Evolutionary conservation across 53 echinoderm and acorn worm genomes (phyloP).

Genomic region (Luidia sarsii): DNA sequence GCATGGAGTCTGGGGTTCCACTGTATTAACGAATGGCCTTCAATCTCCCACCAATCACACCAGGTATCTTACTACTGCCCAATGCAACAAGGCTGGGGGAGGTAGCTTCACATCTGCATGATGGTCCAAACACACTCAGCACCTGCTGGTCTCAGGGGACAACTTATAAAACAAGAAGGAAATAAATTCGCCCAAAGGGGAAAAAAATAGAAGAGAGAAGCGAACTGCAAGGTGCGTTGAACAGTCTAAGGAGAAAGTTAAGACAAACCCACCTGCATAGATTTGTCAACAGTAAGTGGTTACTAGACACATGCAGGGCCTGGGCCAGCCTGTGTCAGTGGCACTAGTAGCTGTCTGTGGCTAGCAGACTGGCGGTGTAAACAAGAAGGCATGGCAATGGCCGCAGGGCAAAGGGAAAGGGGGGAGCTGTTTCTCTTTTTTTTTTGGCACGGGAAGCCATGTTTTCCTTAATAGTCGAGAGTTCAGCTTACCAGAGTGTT

Average conservation of each 20-base stretch:
- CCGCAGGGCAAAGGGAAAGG: conserved; percentile 44
- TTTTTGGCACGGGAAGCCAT: conserved; percentile 15
- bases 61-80: too few species aligned
- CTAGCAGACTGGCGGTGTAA: conserved; percentile 5
- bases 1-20: too few species aligned
- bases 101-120: too few species aligned
- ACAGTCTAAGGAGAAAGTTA: not conserved
- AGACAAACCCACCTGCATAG: conserved; percentile 24
- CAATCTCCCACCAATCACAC: too few species aligned
- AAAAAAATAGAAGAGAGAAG: too few species aligned
- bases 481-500: conserved; percentile 9
- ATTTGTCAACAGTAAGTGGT: conserved; percentile 26
- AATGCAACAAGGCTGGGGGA: too few species aligned
- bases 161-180: too few species aligned
- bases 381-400: conserved; percentile 40
- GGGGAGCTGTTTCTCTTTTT: conserved; percentile 4
- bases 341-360: not conserved
- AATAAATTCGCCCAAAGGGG: too few species aligned
- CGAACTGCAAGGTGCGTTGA: too few species aligned
- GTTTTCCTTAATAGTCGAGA: conserved; percentile 28
- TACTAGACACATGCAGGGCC: not conserved
- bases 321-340: not conserved
- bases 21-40: too few species aligned
- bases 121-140: too few species aligned
- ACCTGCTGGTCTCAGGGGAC: too few species aligned